These are phyloP conservation scores for Megatriorchis doriae DNA, from an alignment of 2,113 vertebrate genomes.

Conservation along the genomic window DNA sequence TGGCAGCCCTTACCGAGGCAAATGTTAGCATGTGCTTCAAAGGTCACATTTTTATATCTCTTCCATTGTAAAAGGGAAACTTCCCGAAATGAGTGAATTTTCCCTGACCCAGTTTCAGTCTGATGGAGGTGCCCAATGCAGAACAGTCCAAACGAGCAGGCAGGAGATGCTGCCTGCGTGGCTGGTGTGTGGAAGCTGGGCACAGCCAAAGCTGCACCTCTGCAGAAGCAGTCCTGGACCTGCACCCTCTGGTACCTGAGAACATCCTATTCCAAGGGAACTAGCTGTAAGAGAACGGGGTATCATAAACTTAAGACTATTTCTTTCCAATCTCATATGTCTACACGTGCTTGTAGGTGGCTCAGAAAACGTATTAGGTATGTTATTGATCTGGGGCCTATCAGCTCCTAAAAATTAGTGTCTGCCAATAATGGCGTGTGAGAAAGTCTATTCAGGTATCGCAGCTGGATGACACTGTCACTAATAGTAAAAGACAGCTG, in stretches of 20 bases:
- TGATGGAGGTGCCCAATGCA: background rate
- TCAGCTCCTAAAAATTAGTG: background rate
- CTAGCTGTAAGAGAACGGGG: background rate
- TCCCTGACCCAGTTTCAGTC: background rate
- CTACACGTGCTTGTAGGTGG: background rate
- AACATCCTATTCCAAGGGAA: background rate
- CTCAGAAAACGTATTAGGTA: background rate
- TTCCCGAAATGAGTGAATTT: background rate
- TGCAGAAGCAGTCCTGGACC: background rate
- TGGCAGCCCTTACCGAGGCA: background rate
- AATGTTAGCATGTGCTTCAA: background rate
- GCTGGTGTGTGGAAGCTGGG: fast-evolving
- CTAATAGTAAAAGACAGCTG: background rate
- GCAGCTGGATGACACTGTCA: background rate
- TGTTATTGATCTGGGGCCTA: background rate
- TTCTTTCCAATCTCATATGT: background rate
- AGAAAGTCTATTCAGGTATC: background rate
- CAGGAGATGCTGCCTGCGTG: background rate
- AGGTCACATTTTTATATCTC: background rate
- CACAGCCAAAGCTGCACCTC: background rate
- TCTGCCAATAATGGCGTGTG: background rate
- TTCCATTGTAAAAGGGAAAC: background rate
- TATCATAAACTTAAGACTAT: background rate
- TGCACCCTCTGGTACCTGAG: background rate
- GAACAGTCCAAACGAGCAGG: background rate